phyloP scores from a whole-genome alignment of 35 echinoderm and acorn worm genomes.

The Holothuria glaberrima region DNA sequence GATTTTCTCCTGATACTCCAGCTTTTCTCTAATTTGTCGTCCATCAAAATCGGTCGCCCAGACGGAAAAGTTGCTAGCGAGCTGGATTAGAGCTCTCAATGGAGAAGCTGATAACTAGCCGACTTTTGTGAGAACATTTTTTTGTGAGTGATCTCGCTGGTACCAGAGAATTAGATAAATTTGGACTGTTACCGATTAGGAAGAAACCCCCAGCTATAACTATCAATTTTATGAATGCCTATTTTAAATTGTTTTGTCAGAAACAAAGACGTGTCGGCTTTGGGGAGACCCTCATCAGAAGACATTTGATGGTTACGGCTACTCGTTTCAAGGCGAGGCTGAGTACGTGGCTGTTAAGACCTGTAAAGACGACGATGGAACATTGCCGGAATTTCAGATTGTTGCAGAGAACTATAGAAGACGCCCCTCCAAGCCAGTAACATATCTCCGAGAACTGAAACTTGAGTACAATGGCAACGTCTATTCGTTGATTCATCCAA shows the following conservation, averaged over 20 bases:
- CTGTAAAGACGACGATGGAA: conserved; percentile 8
- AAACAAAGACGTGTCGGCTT: background rate
- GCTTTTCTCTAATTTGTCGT: too few relatives aligned
- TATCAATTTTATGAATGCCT: background rate
- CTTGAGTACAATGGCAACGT: conserved; percentile 27
- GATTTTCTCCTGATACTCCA: too few relatives aligned
- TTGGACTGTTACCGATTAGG: too few relatives aligned
- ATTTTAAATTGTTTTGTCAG: background rate
- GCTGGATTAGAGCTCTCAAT: too few relatives aligned
- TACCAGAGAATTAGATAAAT: too few relatives aligned
- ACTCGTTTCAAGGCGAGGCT: conserved; percentile 16
- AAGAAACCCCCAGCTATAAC: too few relatives aligned
- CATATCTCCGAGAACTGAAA: background rate
- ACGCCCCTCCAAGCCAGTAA: background rate
- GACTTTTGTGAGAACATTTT: too few relatives aligned
- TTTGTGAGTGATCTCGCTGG: too few relatives aligned
- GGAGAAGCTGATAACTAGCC: too few relatives aligned
- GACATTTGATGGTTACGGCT: conserved; percentile 34
- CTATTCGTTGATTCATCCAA: conserved; percentile 12
- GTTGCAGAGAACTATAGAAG: background rate
- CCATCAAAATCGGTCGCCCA: too few relatives aligned
- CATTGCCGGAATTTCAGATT: conserved; percentile 1
- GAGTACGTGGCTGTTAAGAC: conserved; percentile 31
- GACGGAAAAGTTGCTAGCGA: too few relatives aligned
- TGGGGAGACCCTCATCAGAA: conserved; percentile 52